These are phyloP conservation scores for Sebastes schlegelii DNA, from an alignment of 2,113 vertebrate species.

Conservation along the genomic window DNA sequence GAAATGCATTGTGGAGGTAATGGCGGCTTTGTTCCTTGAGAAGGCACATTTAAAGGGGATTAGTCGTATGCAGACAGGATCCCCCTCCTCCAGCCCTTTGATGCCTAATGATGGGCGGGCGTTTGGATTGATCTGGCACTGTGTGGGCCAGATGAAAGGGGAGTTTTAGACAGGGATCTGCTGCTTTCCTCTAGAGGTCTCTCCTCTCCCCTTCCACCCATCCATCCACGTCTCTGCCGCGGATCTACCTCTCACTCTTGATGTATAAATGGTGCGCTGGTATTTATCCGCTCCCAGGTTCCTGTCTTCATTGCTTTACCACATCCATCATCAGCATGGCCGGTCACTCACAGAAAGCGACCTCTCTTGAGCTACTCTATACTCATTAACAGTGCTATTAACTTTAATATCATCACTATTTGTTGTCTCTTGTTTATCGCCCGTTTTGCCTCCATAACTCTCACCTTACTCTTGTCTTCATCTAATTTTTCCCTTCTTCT, in stretches of 20 bases:
- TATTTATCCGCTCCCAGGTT: conserved; percentile 48
- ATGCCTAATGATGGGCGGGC: conserved; percentile 78
- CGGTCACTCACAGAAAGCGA: conserved; percentile 4
- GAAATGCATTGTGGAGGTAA: conserved; percentile 66
- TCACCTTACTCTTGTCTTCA: conserved; percentile 15
- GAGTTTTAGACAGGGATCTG: conserved; percentile 66
- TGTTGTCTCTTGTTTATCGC: conserved; percentile 16
- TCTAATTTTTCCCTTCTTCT: conserved; percentile 2
- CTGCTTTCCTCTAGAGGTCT: conserved; percentile 69
- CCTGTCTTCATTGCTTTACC: background rate
- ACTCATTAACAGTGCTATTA: conserved; percentile 30
- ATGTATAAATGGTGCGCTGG: conserved; percentile 43
- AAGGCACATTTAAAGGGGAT: conserved; percentile 74
- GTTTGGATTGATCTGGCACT: conserved; percentile 75
- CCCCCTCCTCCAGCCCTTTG: conserved; percentile 74
- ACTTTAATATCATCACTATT: conserved; percentile 17
- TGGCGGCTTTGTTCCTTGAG: conserved; percentile 74
- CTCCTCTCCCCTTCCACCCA: conserved; percentile 57
- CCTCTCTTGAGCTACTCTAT: conserved; percentile 8
- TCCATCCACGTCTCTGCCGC: conserved; percentile 50
- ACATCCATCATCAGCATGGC: conserved; percentile 23
- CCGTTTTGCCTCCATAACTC: background rate
- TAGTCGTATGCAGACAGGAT: conserved; percentile 70
- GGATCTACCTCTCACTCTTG: conserved; percentile 65
- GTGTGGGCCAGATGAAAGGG: conserved; percentile 79